Evolutionary conservation across 2,888 invertebrate genomes (phyloP), one percentile per base, ranked within the genome.

Genomic region (Leucozona laternaria): DNA sequence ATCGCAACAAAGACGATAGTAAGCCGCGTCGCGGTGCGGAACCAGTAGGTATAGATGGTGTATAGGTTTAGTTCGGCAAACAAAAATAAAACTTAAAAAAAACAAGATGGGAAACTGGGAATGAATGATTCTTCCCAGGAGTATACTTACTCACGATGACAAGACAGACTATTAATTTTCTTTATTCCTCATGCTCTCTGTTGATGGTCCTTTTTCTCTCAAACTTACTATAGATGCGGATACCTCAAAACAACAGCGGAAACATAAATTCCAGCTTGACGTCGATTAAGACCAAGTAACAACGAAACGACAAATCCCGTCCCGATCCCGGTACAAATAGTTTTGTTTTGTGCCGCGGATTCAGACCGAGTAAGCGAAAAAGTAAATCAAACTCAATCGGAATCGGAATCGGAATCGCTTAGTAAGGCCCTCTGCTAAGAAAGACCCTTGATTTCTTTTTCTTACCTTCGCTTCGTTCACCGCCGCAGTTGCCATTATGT

Each of bases 61-160:
- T 28, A 6, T 64, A 64, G 45, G 45, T 17, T 66, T n/a, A 15
- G 34, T 62, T 22, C 15, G 20, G 53, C n/a, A 68, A 37, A 68
- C 25, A 76, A 68, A 50, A 40, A 62, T 37, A 48, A 34, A 25
- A 50, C 0, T 25, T n/a, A n/a, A 58, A 28, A 68, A 60, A 13
- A 40, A 79, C 70, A 28, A 40, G 53, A 53, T 57, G 68, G 55
- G 57, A 78, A 75, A 45, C 82, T 75, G 77, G 17, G 40, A 82
- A 71, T 75, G 75, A 82, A 78, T 78, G 53, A 77, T 77, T 64
- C 86, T 86, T 86, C 82, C 82, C 82, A 82, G 82, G 82, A 79
- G 86, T 71, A 71, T 75, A 75, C 82, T 62, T 34, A 71, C 60
- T 64, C 71, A 57, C 81, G 17, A 20, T 66, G 73, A 73, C 70